Percentiles rank a stretch among this genome's conserved stretches.
Evolutionary conservation across 2,797 vertebrate genomes (phyloP).

Genomic region (Oreonectes daqikongensis): DNA sequence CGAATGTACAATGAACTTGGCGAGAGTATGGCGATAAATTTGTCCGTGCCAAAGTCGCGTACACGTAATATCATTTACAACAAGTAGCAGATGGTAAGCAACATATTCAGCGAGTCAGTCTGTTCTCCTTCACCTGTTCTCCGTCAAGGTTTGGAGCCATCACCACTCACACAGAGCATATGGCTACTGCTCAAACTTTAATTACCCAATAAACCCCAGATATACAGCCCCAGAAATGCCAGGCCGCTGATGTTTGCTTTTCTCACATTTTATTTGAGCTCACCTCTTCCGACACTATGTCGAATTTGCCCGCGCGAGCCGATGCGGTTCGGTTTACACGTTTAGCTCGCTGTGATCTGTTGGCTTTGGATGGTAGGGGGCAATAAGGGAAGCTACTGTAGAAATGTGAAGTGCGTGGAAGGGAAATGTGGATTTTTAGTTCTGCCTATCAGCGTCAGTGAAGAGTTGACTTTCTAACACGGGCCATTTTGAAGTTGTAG

Average conservation of each 20-base stretch:
- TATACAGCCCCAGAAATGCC: conserved; percentile 57
- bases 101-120: conserved; percentile 41
- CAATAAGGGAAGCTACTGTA: conserved; percentile 20
- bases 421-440: conserved; percentile 39
- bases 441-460: conserved; percentile 46
- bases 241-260: conserved; percentile 37
- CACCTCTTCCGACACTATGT: conserved; percentile 41
- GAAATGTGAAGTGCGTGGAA: conserved; percentile 33
- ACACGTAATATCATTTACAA: conserved; percentile 38
- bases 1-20: background rate
- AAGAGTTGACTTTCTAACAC: conserved; percentile 44
- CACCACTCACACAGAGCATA: conserved; percentile 54
- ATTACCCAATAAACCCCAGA: conserved; percentile 62
- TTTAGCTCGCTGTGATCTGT: conserved; percentile 22
- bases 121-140: conserved; percentile 60
- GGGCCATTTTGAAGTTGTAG: conserved; percentile 54
- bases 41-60: conserved; percentile 13
- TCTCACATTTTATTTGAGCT: conserved; percentile 35
- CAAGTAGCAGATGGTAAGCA: conserved; percentile 56
- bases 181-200: conserved; percentile 59
- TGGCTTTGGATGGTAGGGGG: conserved; percentile 30
- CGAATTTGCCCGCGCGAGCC: conserved; percentile 44
- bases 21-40: background rate
- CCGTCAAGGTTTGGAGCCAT: conserved; percentile 54
- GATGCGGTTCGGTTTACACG: conserved; percentile 12